A percentile compares a stretch with the other conserved stretches of the same genome.
Conservation (phyloP, 2,113 vertebrate species). For the Eubucco bourcierii region DNA sequence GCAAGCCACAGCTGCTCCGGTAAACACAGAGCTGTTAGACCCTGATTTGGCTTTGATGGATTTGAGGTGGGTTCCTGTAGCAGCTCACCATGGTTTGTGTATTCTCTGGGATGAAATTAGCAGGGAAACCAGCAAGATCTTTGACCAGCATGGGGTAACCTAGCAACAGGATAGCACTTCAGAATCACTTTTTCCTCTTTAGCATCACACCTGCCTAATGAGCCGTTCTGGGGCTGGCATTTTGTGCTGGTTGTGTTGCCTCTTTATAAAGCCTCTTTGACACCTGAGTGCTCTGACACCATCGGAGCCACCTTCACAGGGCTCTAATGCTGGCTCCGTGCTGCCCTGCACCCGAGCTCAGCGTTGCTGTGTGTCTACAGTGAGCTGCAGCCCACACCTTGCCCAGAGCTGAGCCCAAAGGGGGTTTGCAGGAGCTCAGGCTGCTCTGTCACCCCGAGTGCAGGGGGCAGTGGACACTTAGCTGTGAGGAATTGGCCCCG, state of each 20-base stretch:
- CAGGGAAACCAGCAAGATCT: not conserved
- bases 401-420: fast-evolving
- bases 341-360: not conserved
- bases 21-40: not conserved
- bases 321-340: not conserved
- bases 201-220: not conserved
- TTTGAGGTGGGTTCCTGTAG: not conserved
- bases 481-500: not conserved
- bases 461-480: not conserved
- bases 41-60: not conserved
- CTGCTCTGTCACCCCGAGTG: not conserved
- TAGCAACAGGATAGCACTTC: slow-evolving; percentile 8
- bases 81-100: not conserved
- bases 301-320: not conserved
- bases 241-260: not conserved
- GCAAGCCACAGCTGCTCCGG: not conserved
- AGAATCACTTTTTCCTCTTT: not conserved
- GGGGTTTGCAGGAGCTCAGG: not conserved
- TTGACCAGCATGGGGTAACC: not conserved
- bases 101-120: not conserved
- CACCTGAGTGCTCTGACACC: not conserved
- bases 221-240: not conserved
- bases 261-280: not conserved
- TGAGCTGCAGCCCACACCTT: not conserved
- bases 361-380: fast-evolving